Conservation (phyloP, 2,888 invertebrate genomes). For the Chirona hameri region DNA sequence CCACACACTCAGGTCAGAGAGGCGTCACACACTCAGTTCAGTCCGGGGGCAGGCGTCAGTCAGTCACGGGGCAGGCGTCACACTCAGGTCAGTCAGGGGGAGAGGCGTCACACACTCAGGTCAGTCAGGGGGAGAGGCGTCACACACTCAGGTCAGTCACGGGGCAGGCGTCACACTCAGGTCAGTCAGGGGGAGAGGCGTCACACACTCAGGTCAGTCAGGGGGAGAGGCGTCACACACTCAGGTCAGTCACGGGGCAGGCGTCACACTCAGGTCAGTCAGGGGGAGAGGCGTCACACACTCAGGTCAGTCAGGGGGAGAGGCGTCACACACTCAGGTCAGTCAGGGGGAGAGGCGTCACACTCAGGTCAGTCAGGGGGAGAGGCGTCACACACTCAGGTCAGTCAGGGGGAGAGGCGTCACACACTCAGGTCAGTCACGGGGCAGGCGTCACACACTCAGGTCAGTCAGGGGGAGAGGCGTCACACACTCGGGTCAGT, state of each 20-base stretch:
- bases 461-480: too few relatives aligned
- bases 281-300: background rate
- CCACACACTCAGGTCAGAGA: conserved; percentile 3
- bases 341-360: too few relatives aligned
- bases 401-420: background rate
- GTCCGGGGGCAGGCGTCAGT: too few relatives aligned
- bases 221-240: background rate
- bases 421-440: background rate
- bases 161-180: too few relatives aligned
- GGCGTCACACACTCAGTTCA: background rate
- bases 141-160: background rate
- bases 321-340: background rate
- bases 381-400: too few relatives aligned
- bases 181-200: background rate
- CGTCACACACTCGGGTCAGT: too few relatives aligned
- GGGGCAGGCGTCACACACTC: background rate
- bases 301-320: background rate
- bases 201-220: conserved; percentile 4
- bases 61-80: too few relatives aligned
- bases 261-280: background rate
- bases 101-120: background rate
- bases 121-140: background rate
- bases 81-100: background rate
- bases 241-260: background rate
- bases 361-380: too few relatives aligned